phyloP scores from a whole-genome alignment of 2,113 vertebrate species.

The Dasyurus viverrinus region DNA sequence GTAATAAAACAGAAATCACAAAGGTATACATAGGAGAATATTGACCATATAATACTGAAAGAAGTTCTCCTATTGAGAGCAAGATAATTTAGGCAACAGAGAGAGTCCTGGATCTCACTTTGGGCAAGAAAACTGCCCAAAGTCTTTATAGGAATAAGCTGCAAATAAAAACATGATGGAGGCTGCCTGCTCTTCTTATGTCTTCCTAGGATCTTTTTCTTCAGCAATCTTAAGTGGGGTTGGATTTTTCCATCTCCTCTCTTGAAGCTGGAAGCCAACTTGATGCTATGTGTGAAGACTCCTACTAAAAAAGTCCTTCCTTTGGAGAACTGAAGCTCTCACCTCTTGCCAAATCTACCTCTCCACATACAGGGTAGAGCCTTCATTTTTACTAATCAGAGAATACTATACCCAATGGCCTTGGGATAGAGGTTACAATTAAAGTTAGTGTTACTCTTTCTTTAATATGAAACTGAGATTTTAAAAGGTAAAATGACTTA shows the following conservation, averaged over 20 bases:
- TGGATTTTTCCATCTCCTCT: background rate
- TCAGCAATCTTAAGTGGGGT: background rate
- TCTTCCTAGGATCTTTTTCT: background rate
- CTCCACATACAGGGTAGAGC: background rate
- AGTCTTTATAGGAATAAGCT: background rate
- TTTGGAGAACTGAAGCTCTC: background rate
- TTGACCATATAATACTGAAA: background rate
- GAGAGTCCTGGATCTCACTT: background rate
- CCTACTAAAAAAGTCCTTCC: background rate
- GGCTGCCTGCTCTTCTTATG: background rate
- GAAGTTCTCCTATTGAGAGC: background rate
- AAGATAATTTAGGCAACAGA: background rate
- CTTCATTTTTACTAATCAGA: background rate
- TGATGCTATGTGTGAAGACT: background rate
- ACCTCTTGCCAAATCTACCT: background rate
- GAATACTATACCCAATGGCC: background rate
- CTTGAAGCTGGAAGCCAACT: background rate
- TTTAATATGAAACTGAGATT: background rate
- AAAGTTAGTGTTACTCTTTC: background rate
- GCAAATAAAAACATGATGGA: background rate
- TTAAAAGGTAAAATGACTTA: background rate
- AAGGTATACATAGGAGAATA: background rate
- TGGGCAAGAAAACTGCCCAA: background rate
- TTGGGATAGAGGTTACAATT: background rate
- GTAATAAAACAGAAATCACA: background rate